Conservation (phyloP, 2,888 invertebrate genomes). For the Macrosiphum euphorbiae region DNA sequence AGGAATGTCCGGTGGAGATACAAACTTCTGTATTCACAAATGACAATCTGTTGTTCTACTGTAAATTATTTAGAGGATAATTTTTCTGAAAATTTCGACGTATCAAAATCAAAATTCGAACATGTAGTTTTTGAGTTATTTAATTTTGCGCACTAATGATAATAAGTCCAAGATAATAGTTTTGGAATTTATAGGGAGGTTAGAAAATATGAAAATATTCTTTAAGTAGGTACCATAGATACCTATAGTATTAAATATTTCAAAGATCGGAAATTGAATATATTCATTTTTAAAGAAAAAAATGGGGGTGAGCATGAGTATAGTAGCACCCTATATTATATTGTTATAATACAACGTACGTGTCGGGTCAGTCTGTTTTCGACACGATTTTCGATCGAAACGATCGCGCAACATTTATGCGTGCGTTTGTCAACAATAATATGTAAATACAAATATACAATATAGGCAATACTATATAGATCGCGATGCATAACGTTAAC, state of each 20-base stretch:
- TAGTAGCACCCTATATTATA: not conserved
- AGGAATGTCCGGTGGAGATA: not conserved
- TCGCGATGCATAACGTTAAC: not conserved
- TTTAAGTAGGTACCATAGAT: too few relatives aligned
- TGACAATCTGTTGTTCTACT: not conserved
- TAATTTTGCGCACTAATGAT: not conserved
- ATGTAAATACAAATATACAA: not conserved
- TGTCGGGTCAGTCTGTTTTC: slow-evolving; percentile 4
- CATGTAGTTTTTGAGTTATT: not conserved
- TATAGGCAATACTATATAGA: not conserved
- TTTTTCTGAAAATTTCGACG: not conserved
- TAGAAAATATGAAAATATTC: too few relatives aligned
- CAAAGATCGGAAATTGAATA: too few relatives aligned
- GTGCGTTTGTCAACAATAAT: not conserved
- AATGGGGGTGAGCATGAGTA: too few relatives aligned
- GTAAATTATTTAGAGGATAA: not conserved
- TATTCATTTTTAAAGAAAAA: too few relatives aligned
- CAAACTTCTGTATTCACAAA: not conserved
- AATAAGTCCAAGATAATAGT: not conserved
- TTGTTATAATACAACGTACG: not conserved
- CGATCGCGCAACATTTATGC: not conserved
- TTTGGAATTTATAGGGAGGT: not conserved
- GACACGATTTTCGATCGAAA: not conserved
- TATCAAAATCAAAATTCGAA: not conserved
- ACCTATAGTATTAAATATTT: too few relatives aligned